Conservation (phyloP, 2,797 vertebrate species). For the Peromyscus melanophrys region DNA sequence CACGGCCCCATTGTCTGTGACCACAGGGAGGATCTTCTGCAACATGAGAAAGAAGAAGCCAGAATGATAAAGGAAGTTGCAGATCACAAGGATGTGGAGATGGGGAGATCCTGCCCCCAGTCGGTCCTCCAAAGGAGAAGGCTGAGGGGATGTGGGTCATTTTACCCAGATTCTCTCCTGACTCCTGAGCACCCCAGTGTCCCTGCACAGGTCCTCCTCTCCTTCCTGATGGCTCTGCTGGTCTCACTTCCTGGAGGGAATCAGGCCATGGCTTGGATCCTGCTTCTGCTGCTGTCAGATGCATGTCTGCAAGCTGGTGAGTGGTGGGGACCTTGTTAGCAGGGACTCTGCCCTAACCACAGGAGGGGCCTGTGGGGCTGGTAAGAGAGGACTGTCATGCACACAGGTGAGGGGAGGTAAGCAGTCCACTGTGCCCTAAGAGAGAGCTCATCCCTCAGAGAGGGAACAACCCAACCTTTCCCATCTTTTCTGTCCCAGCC, state of each 20-base stretch:
- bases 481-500: background rate
- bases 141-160: background rate
- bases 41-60: constrained; percentile 25
- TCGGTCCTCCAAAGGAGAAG: background rate
- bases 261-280: too few species aligned
- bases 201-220: background rate
- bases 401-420: background rate
- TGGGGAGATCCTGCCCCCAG: too few species aligned
- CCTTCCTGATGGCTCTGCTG: background rate
- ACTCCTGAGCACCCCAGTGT: accelerated
- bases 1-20: background rate
- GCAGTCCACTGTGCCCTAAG: background rate
- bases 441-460: background rate
- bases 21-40: background rate
- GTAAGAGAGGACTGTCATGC: background rate
- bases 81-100: background rate
- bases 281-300: background rate
- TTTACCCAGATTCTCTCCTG: background rate
- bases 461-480: too few species aligned
- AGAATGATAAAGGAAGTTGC: constrained; percentile 18
- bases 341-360: background rate
- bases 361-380: accelerated
- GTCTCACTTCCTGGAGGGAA: background rate
- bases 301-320: constrained; percentile 16
- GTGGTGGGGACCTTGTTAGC: too few species aligned